A percentile compares a stretch with the other conserved stretches of the same genome.
Evolutionary conservation across 1,140 invertebrate species (phyloP).

Genomic region (Diorhabda elongata): DNA sequence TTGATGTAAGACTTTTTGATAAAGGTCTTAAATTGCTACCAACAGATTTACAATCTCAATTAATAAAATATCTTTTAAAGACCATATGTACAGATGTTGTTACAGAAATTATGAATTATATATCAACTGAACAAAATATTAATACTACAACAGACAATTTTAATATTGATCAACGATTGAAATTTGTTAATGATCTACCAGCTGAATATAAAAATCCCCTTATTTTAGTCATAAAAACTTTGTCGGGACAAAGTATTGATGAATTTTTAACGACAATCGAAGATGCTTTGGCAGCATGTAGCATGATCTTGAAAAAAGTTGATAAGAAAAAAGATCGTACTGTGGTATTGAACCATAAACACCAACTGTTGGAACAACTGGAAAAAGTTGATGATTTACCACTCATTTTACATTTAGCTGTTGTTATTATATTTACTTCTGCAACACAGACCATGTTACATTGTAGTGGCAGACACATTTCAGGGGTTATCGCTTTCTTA

Average conservation of each 20-base stretch:
- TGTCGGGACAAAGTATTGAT: constrained; percentile 62
- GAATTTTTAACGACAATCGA: constrained; percentile 75
- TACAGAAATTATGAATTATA: constrained; percentile 72
- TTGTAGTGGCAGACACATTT: constrained; percentile 87
- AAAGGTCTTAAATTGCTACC: constrained; percentile 57
- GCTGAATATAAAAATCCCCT: constrained; percentile 62
- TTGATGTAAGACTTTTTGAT: constrained; percentile 78
- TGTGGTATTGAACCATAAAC: constrained; percentile 71
- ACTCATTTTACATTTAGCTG: constrained; percentile 75
- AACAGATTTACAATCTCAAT: constrained; percentile 59
- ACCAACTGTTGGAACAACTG: constrained; percentile 76
- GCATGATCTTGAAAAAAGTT: constrained; percentile 81
- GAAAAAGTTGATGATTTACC: constrained; percentile 71
- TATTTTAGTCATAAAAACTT: constrained; percentile 58
- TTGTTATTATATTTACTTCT: constrained; percentile 76
- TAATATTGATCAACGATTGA: constrained; percentile 63
- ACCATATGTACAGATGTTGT: constrained; percentile 77
- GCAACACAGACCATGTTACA: constrained; percentile 79
- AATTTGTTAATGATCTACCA: constrained; percentile 62
- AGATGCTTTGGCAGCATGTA: constrained; percentile 65
- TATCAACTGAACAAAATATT: constrained; percentile 61
- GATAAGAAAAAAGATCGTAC: constrained; percentile 83
- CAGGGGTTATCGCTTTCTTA: constrained; percentile 70
- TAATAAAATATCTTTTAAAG: constrained; percentile 80
- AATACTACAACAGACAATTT: constrained; percentile 54